These are phyloP conservation scores for Apodemus agrarius DNA, from an alignment of 2,797 vertebrate genomes.

Conservation along the genomic window DNA sequence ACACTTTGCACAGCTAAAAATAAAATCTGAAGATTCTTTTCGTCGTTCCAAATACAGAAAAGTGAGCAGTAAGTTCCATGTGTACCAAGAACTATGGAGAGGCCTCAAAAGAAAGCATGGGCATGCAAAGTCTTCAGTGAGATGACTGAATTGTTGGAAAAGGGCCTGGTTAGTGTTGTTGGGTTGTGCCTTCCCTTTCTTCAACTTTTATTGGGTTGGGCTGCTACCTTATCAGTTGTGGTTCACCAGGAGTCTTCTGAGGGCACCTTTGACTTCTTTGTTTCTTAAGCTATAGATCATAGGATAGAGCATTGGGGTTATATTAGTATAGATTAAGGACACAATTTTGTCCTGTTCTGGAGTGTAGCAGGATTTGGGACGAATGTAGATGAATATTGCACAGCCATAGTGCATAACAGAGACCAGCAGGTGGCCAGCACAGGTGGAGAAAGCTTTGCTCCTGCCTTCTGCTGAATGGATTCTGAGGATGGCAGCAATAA, in stretches of 20 bases:
- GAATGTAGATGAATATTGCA: constrained; percentile 66
- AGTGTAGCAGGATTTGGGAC: constrained; percentile 64
- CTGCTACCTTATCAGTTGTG: not conserved
- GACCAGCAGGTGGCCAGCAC: constrained; percentile 62
- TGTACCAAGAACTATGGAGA: not conserved
- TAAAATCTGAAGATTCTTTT: not conserved
- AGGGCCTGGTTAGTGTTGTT: not conserved
- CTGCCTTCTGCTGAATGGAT: constrained; percentile 53
- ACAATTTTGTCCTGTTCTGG: constrained; percentile 61
- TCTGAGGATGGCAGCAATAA: constrained; percentile 45
- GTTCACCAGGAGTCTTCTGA: constrained; percentile 50
- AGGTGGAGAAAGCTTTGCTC: constrained; percentile 73
- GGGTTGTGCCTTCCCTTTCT: not conserved
- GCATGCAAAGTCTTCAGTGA: not conserved
- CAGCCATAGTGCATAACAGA: constrained; percentile 70
- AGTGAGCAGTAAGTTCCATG: not conserved
- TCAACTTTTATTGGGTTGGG: not conserved
- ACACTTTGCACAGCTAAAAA: too few species aligned
- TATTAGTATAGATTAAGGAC: constrained; percentile 70
- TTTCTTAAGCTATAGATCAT: constrained; percentile 69
- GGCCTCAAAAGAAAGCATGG: not conserved
- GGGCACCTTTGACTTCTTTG: constrained; percentile 69
- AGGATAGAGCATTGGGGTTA: constrained; percentile 72
- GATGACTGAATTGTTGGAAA: not conserved
- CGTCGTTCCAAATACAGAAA: not conserved